A percentile compares a stretch with the other conserved stretches of the same genome.
Conservation (phyloP, 2,888 invertebrate genomes). For the Chaitophorus viminalis region DNA sequence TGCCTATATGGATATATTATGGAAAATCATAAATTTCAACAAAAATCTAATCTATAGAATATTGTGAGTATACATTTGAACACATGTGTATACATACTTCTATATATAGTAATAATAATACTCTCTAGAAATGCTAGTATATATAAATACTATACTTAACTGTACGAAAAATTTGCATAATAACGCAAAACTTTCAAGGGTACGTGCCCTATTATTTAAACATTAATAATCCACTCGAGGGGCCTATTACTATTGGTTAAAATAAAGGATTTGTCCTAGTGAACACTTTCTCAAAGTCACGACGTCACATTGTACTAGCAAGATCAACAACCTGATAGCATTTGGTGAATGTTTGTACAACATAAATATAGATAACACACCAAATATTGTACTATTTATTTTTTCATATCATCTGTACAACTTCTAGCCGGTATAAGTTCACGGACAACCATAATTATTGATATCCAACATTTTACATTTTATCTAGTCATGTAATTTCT, state of each 20-base stretch:
- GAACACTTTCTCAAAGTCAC: background rate
- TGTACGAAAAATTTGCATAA: background rate
- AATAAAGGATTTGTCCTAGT: background rate
- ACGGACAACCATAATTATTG: background rate
- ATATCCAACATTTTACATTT: background rate
- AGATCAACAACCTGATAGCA: background rate
- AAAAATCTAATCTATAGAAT: background rate
- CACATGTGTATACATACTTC: background rate
- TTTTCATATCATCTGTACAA: background rate
- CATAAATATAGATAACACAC: background rate
- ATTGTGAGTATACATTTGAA: background rate
- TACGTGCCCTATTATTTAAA: background rate
- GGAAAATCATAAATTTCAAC: slow-evolving; percentile 4
- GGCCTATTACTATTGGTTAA: background rate
- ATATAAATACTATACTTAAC: background rate
- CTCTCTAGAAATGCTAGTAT: background rate
- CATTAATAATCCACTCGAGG: background rate
- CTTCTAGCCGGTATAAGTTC: background rate
- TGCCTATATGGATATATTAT: background rate
- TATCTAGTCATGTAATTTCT: no score
- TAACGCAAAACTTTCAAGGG: background rate
- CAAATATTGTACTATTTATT: background rate
- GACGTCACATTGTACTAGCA: background rate
- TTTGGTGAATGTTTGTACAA: background rate
- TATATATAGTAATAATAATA: background rate